Conservation (phyloP, 2,888 invertebrate genomes). For the Omphaloscelis lunosa region DNA sequence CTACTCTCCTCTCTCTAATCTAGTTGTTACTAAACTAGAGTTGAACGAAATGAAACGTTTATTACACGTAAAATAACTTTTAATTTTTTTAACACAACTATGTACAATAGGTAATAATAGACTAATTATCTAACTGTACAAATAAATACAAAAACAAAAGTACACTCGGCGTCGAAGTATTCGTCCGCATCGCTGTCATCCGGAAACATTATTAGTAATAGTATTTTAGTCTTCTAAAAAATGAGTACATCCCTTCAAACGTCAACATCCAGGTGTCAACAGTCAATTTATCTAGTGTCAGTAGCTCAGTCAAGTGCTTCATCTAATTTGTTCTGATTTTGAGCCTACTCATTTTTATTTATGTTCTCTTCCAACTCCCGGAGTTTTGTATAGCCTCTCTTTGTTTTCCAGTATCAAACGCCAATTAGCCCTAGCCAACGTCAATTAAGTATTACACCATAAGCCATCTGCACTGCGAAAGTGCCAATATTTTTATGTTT, state of each 20-base stretch:
- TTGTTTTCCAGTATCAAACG: neutral
- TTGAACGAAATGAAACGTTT: too few relatives aligned
- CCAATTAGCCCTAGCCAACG: constrained; percentile 10
- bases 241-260: constrained; percentile 21
- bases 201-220: too few relatives aligned
- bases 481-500: constrained; percentile 29
- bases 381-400: neutral
- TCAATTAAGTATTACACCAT: neutral
- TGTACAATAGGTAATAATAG: too few relatives aligned
- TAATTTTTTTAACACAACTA: too few relatives aligned
- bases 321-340: neutral
- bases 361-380: constrained; percentile 10
- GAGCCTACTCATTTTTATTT: neutral
- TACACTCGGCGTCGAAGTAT: too few relatives aligned
- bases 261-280: constrained; percentile 20
- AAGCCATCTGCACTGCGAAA: constrained; percentile 37
- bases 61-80: too few relatives aligned
- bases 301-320: too few relatives aligned
- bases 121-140: too few relatives aligned
- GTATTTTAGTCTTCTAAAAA: neutral
- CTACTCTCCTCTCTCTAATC: too few relatives aligned
- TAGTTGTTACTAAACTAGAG: neutral
- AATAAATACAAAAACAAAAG: too few relatives aligned
- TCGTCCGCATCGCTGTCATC: too few relatives aligned
- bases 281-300: constrained; percentile 13